Base-by-base conservation (phyloP, 37 sponge, comb jelly and placozoan species). In the Bolinopsis microptera region DNA sequence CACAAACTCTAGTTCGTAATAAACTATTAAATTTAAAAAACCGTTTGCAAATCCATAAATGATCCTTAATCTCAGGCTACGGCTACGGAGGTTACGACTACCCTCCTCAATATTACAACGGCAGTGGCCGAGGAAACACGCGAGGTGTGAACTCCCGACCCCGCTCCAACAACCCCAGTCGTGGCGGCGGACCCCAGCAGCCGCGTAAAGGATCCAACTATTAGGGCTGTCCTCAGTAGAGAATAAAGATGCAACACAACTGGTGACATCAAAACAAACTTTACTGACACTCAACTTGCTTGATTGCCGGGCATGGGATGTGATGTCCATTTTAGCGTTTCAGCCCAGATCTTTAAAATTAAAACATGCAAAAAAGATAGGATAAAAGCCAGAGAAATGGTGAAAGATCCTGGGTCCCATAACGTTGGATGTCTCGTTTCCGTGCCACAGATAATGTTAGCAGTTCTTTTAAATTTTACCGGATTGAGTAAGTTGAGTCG, bases 181-280 rank as follows among this genome's bases (percentile, higher is more conserved):
- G 61, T 0, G 61, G 61, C 27, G 8, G 8, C 23, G 90, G 25
- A 22, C 90, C 90, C 90, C 90, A 86, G 61, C 61, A 41, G 1
- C 38, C 30, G 48, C 90, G 90, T 22, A 86, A 86, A 41, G 61
- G 38, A 86, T 39, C 90, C 0, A 86, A 86, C 90, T 86, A 86
- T 39, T 86, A 41, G 36, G 36, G 27, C 37, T 16, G 27, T 77
- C 37, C 80, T 77, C 37, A 77, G 80, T 77, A 32, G 80, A 72
- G 33, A 28, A 26, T 3, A 70, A 70, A 22, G 3, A n/a, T 77
- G 36, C 80, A 77, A 77, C 80, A 77, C 80, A 77, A 77, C 80
- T 77, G 32, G 80, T 77, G 30, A 70, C 61, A 48, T 48, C 61
- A 48, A 48, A 13, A n/a, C n/a, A 13, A 48, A 48, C 61, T 18